Evolutionary conservation across 1,140 invertebrate species (phyloP).

Genomic region (Tyrophagus putrescentiae): DNA sequence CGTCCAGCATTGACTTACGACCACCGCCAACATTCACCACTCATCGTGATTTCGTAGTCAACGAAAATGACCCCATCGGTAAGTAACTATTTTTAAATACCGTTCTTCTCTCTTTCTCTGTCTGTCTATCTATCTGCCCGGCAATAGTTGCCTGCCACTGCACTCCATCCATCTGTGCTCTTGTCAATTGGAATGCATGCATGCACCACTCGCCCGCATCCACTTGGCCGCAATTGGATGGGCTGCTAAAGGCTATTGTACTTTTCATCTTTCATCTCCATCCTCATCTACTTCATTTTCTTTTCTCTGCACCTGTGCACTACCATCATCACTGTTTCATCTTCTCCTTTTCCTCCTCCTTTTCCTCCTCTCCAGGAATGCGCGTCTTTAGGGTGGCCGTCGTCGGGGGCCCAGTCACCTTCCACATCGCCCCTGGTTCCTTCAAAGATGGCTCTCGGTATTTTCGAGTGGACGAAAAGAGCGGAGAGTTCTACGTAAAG

Average conservation of each 20-base stretch:
- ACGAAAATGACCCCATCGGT: neutral
- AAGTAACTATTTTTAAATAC: neutral
- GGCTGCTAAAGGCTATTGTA: neutral
- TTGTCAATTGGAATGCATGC: too few species aligned
- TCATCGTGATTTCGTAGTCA: neutral
- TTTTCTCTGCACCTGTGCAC: too few species aligned
- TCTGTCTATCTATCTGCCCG: neutral
- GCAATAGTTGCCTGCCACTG: neutral
- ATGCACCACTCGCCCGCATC: neutral
- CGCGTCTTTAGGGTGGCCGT: conserved; percentile 40
- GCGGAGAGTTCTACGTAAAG: conserved; percentile 51
- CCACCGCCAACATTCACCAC: neutral
- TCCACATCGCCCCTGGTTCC: conserved; percentile 36
- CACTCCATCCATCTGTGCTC: too few species aligned
- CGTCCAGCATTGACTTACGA: neutral
- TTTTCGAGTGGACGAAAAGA: conserved; percentile 50
- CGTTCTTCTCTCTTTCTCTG: neutral
- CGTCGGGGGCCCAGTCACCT: conserved; percentile 45
- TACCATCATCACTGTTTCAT: too few species aligned
- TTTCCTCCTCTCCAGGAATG: neutral
- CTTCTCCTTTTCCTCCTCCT: neutral
- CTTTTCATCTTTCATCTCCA: neutral
- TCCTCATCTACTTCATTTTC: neutral
- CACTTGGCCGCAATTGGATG: neutral
- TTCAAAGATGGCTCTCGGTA: conserved; percentile 36